These are phyloP conservation scores for Cartodere bifasciata DNA, from an alignment of 2,888 invertebrate genomes.

Conservation along the genomic window DNA sequence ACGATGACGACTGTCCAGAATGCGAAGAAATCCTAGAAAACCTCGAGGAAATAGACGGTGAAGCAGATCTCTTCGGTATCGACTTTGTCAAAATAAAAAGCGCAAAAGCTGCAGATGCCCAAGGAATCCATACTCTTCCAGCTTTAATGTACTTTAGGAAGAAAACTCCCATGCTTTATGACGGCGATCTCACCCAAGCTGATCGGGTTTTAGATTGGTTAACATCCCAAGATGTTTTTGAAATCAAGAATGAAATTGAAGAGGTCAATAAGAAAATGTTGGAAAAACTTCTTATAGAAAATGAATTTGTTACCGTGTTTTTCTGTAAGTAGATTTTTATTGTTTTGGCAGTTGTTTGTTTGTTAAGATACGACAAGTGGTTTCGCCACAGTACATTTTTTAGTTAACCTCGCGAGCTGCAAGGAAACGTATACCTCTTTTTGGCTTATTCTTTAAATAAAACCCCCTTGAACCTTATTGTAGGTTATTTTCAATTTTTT, in stretches of 20 bases:
- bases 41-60: conserved; percentile 88
- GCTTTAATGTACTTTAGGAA: conserved; percentile 79
- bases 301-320: conserved; percentile 88
- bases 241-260: conserved; percentile 92
- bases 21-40: conserved; percentile 84
- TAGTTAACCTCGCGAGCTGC: too few relatives aligned
- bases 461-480: too few relatives aligned
- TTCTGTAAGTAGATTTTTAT: conserved; percentile 92
- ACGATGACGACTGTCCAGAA: conserved; percentile 82
- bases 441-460: too few relatives aligned
- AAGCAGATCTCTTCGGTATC: conserved; percentile 85
- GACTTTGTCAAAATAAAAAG: conserved; percentile 89
- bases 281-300: conserved; percentile 86
- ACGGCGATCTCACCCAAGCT: conserved; percentile 79
- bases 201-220: conserved; percentile 79
- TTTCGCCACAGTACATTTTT: too few relatives aligned
- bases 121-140: conserved; percentile 72
- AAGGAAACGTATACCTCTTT: too few relatives aligned
- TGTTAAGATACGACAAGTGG: too few relatives aligned
- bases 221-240: conserved; percentile 88
- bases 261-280: conserved; percentile 95
- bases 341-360: too few relatives aligned
- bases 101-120: conserved; percentile 66
- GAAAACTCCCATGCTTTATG: conserved; percentile 69
- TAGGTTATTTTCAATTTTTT: too few relatives aligned